phyloP scores from a whole-genome alignment of 2,113 vertebrate species.

The human region DNA sequence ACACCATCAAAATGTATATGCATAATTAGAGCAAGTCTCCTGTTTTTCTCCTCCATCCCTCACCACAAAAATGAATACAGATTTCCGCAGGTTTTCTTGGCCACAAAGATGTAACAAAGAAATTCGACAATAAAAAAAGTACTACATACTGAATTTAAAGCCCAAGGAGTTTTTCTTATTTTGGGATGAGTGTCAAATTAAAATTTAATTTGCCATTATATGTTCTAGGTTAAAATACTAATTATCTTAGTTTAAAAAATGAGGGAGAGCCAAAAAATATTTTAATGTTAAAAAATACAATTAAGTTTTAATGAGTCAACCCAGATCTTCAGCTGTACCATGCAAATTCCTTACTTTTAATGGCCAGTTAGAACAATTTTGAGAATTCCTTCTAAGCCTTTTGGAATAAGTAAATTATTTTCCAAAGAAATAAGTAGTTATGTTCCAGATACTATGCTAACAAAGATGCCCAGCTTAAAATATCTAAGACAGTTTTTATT shows the following conservation, averaged over 20 bases:
- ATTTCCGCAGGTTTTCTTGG: constrained; percentile 79
- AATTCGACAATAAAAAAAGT: constrained; percentile 49
- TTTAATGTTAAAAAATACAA: constrained; percentile 65
- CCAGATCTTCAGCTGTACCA: constrained; percentile 48
- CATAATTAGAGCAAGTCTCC: constrained; percentile 60
- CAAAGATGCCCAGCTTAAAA: neutral
- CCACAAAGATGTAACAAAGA: constrained; percentile 66
- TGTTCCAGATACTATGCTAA: too few relatives aligned
- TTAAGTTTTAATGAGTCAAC: constrained; percentile 67
- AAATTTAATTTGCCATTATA: constrained; percentile 56
- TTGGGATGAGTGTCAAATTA: constrained; percentile 44
- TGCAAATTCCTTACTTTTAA: constrained; percentile 71
- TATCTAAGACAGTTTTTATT: constrained; percentile 1
- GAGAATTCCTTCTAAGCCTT: constrained; percentile 82
- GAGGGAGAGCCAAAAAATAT: constrained; percentile 54
- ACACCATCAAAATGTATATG: constrained; percentile 61
- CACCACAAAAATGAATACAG: constrained; percentile 64
- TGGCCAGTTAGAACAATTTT: constrained; percentile 68
- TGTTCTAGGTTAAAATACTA: constrained; percentile 53
- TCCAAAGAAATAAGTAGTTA: constrained; percentile 52
- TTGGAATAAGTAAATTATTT: constrained; percentile 67
- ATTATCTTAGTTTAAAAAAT: constrained; percentile 53
- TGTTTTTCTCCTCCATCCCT: constrained; percentile 20
- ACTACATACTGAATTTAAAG: constrained; percentile 54
- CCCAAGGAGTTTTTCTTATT: constrained; percentile 47